phyloP scores from a whole-genome alignment of 2,113 vertebrate species.

The Willisornis vidua region DNA sequence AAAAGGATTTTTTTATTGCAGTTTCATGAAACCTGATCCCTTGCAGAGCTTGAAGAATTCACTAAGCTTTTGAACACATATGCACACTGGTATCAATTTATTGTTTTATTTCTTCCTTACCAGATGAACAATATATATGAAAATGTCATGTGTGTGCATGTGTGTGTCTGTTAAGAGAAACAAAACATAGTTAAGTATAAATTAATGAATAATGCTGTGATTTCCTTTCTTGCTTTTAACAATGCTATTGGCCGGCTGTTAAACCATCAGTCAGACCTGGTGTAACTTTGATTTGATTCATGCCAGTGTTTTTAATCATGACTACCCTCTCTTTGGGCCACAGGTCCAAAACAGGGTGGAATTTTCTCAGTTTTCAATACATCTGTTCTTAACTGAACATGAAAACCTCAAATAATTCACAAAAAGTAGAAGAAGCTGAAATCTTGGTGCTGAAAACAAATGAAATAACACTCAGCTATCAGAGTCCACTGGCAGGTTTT shows the following conservation, averaged over 20 bases:
- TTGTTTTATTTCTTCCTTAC: conserved; percentile 56
- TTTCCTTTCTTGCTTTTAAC: background rate
- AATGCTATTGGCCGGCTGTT: background rate
- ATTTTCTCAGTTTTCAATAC: background rate
- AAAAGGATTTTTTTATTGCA: conserved; percentile 60
- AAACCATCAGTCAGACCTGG: background rate
- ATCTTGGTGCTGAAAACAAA: background rate
- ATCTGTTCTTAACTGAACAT: background rate
- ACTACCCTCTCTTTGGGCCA: background rate
- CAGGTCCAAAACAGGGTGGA: background rate
- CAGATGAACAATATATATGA: conserved; percentile 67
- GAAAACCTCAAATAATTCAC: background rate
- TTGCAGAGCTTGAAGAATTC: conserved; percentile 62
- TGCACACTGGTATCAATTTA: conserved; percentile 52
- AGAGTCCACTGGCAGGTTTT: background rate
- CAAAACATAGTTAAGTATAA: background rate
- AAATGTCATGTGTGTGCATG: background rate
- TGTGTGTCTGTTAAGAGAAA: background rate
- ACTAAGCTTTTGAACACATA: conserved; percentile 70
- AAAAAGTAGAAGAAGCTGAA: background rate
- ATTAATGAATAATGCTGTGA: background rate
- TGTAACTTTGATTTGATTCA: background rate
- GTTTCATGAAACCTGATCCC: conserved; percentile 70
- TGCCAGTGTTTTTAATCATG: background rate
- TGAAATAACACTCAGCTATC: rapidly evolving